Conservation (phyloP, 1,140 invertebrate species). For the Pseudomyrmex gracilis region DNA sequence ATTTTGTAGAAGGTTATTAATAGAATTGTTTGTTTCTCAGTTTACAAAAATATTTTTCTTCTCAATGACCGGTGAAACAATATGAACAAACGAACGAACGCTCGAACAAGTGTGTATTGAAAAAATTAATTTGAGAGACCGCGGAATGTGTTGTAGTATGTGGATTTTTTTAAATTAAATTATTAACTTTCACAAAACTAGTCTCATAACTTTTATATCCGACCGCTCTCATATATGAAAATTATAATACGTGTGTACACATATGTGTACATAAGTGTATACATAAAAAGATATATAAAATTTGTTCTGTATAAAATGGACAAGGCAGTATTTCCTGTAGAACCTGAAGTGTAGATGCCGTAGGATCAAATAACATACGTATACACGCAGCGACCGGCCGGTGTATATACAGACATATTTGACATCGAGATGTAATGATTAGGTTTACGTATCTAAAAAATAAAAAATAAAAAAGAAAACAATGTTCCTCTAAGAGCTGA, state of each 20-base stretch:
- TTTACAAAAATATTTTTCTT: no score
- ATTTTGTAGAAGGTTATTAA: no score
- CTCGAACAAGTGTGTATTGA: no score
- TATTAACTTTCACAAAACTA: no score
- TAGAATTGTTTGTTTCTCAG: no score
- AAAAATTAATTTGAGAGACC: no score
- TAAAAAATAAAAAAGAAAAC: slow-evolving; percentile 74
- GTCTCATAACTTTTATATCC: no score
- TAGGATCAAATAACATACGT: slow-evolving; percentile 46
- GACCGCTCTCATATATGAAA: slow-evolving; percentile 36
- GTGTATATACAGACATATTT: slow-evolving; percentile 35
- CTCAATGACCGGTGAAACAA: no score
- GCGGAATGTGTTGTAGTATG: no score
- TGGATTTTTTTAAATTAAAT: no score
- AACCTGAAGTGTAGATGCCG: slow-evolving; percentile 66
- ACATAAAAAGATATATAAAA: slow-evolving; percentile 56
- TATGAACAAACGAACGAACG: no score
- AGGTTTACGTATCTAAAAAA: slow-evolving; percentile 72
- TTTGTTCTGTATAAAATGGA: slow-evolving; percentile 77
- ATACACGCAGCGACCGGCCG: slow-evolving; percentile 50
- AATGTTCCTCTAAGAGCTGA: slow-evolving; percentile 84
- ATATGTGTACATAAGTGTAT: slow-evolving; percentile 31
- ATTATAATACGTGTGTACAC: slow-evolving; percentile 62
- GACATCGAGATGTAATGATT: slow-evolving; percentile 54
- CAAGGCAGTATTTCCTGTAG: slow-evolving; percentile 74